phyloP scores from a whole-genome alignment of 2,888 invertebrate genomes.

The Eristalis arbustorum region DNA sequence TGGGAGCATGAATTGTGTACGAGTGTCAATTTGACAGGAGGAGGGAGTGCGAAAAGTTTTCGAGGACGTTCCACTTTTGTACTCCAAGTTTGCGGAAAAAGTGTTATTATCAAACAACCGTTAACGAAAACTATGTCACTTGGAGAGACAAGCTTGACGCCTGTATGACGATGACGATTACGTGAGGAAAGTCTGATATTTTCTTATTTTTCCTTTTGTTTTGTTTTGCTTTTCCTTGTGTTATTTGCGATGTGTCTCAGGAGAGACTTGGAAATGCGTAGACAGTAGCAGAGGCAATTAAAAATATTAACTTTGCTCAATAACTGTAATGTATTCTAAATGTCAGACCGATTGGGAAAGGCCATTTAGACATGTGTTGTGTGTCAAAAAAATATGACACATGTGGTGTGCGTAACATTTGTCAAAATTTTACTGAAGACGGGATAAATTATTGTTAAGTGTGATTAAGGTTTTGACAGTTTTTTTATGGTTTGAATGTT shows the following conservation, averaged over 20 bases:
- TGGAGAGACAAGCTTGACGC: slow-evolving; percentile 10
- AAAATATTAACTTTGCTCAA: not conserved
- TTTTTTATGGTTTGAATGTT: too few species aligned
- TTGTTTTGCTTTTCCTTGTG: not conserved
- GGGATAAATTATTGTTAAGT: not conserved
- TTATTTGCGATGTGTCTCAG: not conserved
- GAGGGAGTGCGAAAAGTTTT: not conserved
- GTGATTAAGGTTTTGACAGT: too few species aligned
- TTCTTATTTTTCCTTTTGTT: not conserved
- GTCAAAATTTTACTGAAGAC: not conserved
- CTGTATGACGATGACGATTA: slow-evolving; percentile 3
- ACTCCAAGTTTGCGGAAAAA: not conserved
- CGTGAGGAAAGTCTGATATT: not conserved
- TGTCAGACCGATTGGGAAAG: not conserved
- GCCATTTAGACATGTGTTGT: not conserved
- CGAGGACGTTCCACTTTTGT: not conserved
- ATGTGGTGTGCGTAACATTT: not conserved
- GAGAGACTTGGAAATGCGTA: not conserved
- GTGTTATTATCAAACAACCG: slow-evolving; percentile 14
- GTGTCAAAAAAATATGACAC: too few species aligned
- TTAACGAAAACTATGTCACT: slow-evolving; percentile 24
- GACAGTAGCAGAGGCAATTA: not conserved
- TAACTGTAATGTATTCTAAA: not conserved
- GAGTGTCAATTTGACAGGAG: not conserved
- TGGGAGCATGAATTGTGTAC: not conserved